Evolutionary conservation across 1,140 invertebrate species (phyloP), one percentile per base, ranked within the genome.

Genomic region (Drosophila funebris): DNA sequence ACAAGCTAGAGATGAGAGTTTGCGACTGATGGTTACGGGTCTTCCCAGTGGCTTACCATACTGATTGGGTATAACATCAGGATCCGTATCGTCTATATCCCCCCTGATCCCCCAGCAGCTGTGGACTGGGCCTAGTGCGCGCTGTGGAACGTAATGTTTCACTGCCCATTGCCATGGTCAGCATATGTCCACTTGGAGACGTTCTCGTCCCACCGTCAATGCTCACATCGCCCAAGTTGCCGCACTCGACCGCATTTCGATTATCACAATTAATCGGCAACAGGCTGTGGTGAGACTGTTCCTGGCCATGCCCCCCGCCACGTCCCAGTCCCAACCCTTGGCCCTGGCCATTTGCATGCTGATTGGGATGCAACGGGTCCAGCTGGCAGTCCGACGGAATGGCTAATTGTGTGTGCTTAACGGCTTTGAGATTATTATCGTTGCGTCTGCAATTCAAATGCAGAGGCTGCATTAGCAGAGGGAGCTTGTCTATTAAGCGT

Each of bases 1-100:
- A n/a, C n/a, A n/a, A n/a, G n/a, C n/a, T n/a, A n/a, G n/a, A n/a
- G n/a, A n/a, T n/a, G n/a, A n/a, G n/a, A n/a, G n/a, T n/a, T n/a
- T n/a, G n/a, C n/a, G n/a, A n/a, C n/a, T n/a, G n/a, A n/a, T n/a
- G n/a, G n/a, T n/a, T n/a, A n/a, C n/a, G n/a, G n/a, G n/a, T n/a
- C 9, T 1, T 9, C 0, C 11, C 4, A 13, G 24, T 22, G 14
- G 91, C 94, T 94, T 91, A 96, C 96, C 96, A 93, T 96, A 96
- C 93, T 96, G 95, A 93, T 95, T 96, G 71, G 96, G 95, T 92
- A 96, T 96, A 76, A 97, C 96, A 92, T 97, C 96, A 13, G 96
- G 96, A 93, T 97, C 95, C 22, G 95, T 94, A 84, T 95, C 95
- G 75, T 95, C 93, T 68, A 92, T 90, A 70, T 93, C 93, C 60